A percentile compares a stretch with the other conserved stretches of the same genome.
phyloP scores from a whole-genome alignment of 2,888 invertebrate species.

The Panopea generosa region DNA sequence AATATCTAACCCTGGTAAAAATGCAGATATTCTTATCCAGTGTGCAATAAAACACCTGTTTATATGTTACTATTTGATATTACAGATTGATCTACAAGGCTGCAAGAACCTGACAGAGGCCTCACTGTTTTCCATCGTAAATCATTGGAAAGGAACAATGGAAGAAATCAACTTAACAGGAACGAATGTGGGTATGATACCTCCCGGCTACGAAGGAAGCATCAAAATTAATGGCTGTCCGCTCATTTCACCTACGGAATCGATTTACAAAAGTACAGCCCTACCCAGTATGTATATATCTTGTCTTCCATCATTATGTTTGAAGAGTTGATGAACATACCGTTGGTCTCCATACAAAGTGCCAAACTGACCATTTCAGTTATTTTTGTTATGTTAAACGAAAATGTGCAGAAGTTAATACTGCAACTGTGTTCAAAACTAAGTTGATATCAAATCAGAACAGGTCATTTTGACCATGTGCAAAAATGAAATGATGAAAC shows the following conservation, averaged over 20 bases:
- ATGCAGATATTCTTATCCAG: too few species aligned
- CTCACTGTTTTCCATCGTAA: constrained; percentile 43
- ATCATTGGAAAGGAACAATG: constrained; percentile 17
- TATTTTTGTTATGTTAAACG: too few species aligned
- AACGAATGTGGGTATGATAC: constrained; percentile 48
- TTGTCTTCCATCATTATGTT: neutral
- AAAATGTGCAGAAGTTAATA: too few species aligned
- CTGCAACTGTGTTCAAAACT: too few species aligned
- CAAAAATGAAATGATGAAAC: too few species aligned
- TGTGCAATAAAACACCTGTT: too few species aligned
- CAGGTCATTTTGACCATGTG: too few species aligned
- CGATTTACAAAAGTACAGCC: constrained; percentile 19
- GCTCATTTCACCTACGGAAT: constrained; percentile 58
- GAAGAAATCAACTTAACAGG: constrained; percentile 41
- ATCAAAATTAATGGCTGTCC: constrained; percentile 62
- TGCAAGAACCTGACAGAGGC: constrained; percentile 73
- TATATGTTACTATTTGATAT: too few species aligned
- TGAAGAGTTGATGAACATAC: neutral
- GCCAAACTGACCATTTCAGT: too few species aligned
- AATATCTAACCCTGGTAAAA: too few species aligned
- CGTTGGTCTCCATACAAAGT: too few species aligned
- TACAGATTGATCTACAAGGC: constrained; percentile 40
- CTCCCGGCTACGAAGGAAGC: constrained; percentile 41
- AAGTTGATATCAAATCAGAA: too few species aligned
- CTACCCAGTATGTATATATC: constrained; percentile 8